Conservation (phyloP, 30 jellyfish, hydroid and myxozoan species). For the Aurelia coerulea region DNA sequence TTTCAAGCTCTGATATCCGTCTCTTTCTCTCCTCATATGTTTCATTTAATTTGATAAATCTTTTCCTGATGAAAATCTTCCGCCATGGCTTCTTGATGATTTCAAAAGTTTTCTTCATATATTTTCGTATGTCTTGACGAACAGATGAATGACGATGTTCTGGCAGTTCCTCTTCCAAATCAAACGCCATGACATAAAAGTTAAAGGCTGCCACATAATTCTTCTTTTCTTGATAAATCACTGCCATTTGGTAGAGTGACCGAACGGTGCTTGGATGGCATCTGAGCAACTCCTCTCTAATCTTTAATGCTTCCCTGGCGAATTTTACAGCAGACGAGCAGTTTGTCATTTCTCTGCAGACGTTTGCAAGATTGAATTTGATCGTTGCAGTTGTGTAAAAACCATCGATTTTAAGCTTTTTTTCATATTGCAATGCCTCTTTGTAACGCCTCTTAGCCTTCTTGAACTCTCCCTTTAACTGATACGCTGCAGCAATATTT, state of each 20-base stretch:
- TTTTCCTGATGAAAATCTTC: no score
- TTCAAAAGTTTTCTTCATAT: not conserved
- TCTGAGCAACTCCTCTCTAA: slow-evolving; percentile 5
- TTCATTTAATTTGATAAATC: no score
- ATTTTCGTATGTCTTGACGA: slow-evolving; percentile 12
- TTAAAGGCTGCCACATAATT: slow-evolving; percentile 21
- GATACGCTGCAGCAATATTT: slow-evolving; percentile 32
- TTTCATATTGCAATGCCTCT: slow-evolving; percentile 20
- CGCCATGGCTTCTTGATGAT: no score
- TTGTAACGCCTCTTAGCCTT: slow-evolving; percentile 12
- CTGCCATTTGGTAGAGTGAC: slow-evolving; percentile 30
- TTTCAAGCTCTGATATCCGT: no score
- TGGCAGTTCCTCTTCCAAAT: slow-evolving; percentile 29
- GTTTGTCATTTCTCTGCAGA: slow-evolving; percentile 25
- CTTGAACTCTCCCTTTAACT: slow-evolving; percentile 6
- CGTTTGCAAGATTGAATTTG: slow-evolving; percentile 24
- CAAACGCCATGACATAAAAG: slow-evolving; percentile 12
- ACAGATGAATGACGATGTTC: slow-evolving; percentile 5
- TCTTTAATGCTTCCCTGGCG: slow-evolving; percentile 1
- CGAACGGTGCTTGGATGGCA: slow-evolving; percentile 27
- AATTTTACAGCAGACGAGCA: not conserved
- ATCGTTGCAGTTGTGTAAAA: slow-evolving; percentile 23
- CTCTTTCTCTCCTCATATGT: no score
- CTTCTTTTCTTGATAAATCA: slow-evolving; percentile 4
- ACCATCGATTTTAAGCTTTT: slow-evolving; percentile 10